phyloP scores from a whole-genome alignment of 2,113 vertebrate genomes.

The Megaleporinus macrocephalus region DNA sequence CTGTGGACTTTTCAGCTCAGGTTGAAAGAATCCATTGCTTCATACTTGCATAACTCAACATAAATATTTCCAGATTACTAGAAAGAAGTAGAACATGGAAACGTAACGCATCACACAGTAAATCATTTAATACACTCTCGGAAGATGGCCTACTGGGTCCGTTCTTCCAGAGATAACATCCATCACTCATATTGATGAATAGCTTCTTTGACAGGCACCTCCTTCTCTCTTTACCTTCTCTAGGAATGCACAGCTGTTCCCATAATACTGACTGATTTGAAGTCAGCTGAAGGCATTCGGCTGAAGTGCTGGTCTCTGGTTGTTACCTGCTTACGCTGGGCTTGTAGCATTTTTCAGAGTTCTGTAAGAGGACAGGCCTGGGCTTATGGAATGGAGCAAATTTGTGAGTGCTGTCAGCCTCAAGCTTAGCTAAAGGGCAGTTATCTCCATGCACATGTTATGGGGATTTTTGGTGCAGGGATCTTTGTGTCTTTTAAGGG shows the following conservation, averaged over 20 bases:
- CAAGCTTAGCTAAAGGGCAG: neutral
- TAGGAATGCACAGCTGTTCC: constrained; percentile 38
- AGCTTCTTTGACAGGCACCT: neutral
- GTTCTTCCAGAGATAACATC: neutral
- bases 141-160: neutral
- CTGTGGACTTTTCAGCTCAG: too few relatives aligned
- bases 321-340: constrained; percentile 23
- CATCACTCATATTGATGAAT: neutral
- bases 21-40: neutral
- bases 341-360: constrained; percentile 1
- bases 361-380: constrained; percentile 18
- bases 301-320: constrained; percentile 18
- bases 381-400: neutral
- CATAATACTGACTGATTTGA: constrained; percentile 19
- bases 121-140: neutral
- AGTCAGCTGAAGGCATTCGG: constrained; percentile 34
- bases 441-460: constrained; percentile 14
- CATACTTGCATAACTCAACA: neutral
- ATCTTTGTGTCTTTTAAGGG: constrained; percentile 2
- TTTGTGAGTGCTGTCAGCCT: neutral
- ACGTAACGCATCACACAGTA: neutral
- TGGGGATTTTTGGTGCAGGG: neutral
- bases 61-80: neutral
- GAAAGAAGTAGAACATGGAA: neutral
- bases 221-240: neutral